These are phyloP conservation scores for Melipona bicolor DNA, from an alignment of 2,888 invertebrate genomes.

Conservation along the genomic window DNA sequence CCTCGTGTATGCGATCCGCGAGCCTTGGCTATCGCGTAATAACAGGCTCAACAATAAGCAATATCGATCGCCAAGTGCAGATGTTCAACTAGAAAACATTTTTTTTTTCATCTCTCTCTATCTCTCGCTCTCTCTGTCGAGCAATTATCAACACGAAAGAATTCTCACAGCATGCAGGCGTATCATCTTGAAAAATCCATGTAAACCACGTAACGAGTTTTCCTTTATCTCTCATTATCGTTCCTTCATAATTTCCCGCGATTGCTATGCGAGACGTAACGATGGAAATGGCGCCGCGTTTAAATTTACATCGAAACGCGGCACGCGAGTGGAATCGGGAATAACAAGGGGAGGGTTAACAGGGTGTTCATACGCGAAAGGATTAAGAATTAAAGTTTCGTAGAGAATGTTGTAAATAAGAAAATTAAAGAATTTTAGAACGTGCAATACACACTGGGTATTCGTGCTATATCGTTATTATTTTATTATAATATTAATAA, in stretches of 20 bases:
- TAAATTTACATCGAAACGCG: conserved; percentile 4
- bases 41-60: conserved; percentile 44
- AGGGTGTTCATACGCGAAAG: no score
- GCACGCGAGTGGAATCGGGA: conserved; percentile 46
- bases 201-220: conserved; percentile 5
- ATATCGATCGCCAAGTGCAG: conserved; percentile 28
- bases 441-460: no score
- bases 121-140: not conserved
- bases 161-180: conserved; percentile 10
- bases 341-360: conserved; percentile 26
- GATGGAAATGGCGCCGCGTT: not conserved
- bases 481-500: no score
- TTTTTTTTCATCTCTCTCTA: not conserved
- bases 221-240: not conserved
- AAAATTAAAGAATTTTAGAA: not conserved
- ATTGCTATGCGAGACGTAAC: not conserved
- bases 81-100: conserved; percentile 38
- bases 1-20: conserved; percentile 57
- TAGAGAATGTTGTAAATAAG: not conserved
- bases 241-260: not conserved
- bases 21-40: conserved; percentile 68
- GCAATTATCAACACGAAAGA: conserved; percentile 36
- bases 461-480: no score
- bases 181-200: not conserved
- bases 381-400: no score